phyloP scores from a whole-genome alignment of 2,888 invertebrate species.

The Ennomos fuscantarius region DNA sequence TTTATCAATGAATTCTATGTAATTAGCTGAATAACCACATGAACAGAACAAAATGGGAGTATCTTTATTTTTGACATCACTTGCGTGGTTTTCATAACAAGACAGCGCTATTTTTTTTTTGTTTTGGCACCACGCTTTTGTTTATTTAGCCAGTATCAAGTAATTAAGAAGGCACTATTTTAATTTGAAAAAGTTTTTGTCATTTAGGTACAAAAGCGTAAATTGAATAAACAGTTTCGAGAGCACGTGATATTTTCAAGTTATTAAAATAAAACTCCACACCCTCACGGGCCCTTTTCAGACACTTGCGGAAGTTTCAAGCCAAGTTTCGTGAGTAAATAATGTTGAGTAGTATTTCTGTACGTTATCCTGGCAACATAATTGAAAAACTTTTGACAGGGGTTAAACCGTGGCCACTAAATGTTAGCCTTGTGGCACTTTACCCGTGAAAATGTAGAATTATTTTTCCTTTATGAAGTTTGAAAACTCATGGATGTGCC shows the following conservation, averaged over 20 bases:
- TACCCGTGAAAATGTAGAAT: conserved; percentile 7
- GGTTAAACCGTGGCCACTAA: conserved; percentile 59
- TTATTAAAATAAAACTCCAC: conserved; percentile 23
- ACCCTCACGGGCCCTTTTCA: conserved; percentile 25
- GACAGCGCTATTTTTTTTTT: too few relatives aligned
- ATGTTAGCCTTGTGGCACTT: conserved; percentile 36
- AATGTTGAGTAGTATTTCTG: conserved; percentile 60
- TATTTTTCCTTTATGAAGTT: conserved; percentile 24
- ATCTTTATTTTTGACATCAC: too few relatives aligned
- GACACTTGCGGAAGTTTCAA: conserved; percentile 39
- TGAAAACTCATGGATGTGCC: conserved; percentile 1
- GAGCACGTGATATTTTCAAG: not conserved
- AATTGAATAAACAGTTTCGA: too few relatives aligned
- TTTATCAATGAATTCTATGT: too few relatives aligned
- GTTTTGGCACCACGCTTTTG: too few relatives aligned
- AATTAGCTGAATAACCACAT: too few relatives aligned
- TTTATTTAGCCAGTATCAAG: too few relatives aligned
- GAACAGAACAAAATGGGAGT: too few relatives aligned
- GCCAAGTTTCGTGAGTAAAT: conserved; percentile 65
- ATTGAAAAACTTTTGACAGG: conserved; percentile 81
- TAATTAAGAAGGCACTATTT: too few relatives aligned
- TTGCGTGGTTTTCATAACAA: too few relatives aligned
- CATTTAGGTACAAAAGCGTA: too few relatives aligned
- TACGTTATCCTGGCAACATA: conserved; percentile 68
- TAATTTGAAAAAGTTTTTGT: too few relatives aligned